Conservation (phyloP, 2,797 vertebrate species). For the Tolypeutes matacus region DNA sequence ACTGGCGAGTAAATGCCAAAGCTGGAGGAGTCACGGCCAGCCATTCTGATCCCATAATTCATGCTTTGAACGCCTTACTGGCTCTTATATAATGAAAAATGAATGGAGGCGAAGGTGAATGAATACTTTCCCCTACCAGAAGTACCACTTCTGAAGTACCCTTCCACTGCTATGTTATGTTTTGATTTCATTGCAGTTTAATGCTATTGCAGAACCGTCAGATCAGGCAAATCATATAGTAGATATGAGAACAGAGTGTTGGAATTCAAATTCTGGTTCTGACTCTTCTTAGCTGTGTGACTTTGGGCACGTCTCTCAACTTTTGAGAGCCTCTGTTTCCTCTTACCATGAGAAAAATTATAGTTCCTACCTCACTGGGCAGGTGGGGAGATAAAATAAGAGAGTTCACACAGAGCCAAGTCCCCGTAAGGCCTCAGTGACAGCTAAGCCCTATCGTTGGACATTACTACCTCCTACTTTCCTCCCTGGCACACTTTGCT, state of each 20-base stretch:
- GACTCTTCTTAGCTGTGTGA: not conserved
- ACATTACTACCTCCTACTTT: not conserved
- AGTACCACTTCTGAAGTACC: not conserved
- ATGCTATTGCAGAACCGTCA: not conserved
- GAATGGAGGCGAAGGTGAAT: not conserved
- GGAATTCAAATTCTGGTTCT: not conserved
- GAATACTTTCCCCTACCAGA: not conserved
- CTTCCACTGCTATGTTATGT: no score
- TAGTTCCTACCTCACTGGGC: not conserved
- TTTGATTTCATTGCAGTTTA: accelerated
- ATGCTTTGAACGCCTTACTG: not conserved
- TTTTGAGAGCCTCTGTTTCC: not conserved
- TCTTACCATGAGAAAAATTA: not conserved
- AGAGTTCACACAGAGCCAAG: not conserved
- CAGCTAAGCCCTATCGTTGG: accelerated
- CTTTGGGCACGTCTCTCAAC: not conserved
- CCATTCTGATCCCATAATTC: not conserved
- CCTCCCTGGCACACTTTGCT: no score
- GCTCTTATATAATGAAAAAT: not conserved
- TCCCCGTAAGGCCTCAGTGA: accelerated
- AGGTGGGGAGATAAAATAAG: not conserved
- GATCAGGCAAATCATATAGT: no score
- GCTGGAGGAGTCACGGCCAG: not conserved
- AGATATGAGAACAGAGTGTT: no score
- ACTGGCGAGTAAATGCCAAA: not conserved